Evolutionary conservation across 2,113 vertebrate genomes (phyloP).

Genomic region (Syngnathoides biaculeatus): DNA sequence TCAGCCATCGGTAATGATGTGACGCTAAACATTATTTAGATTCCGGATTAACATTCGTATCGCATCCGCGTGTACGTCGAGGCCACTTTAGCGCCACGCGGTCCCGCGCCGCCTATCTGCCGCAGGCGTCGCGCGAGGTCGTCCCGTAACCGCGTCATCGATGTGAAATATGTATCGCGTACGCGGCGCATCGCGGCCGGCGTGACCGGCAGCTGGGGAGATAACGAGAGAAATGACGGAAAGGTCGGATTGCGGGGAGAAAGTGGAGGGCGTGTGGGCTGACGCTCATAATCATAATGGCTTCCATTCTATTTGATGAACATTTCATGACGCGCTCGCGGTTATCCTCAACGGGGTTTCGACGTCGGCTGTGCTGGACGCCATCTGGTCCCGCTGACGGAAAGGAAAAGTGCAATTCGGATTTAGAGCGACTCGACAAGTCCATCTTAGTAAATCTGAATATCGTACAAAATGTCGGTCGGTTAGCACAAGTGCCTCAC

Average conservation of each 20-base stretch:
- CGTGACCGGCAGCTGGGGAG: conserved; percentile 14
- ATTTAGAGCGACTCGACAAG: not conserved
- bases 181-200: not conserved
- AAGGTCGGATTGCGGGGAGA: conserved; percentile 10
- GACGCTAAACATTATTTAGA: conserved; percentile 54
- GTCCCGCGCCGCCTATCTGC: conserved; percentile 18
- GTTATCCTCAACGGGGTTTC: conserved; percentile 2
- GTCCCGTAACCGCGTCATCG: conserved; percentile 28
- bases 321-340: conserved; percentile 17
- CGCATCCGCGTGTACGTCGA: conserved; percentile 41
- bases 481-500: too few relatives aligned
- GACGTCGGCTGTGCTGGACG: conserved; percentile 19
- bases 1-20: conserved; percentile 45
- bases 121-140: conserved; percentile 17
- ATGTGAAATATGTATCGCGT: conserved; percentile 28
- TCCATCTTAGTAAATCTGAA: too few relatives aligned
- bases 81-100: conserved; percentile 40
- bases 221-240: conserved; percentile 13
- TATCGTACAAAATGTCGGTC: too few relatives aligned
- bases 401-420: conserved; percentile 1
- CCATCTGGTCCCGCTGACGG: conserved; percentile 36
- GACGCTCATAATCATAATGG: conserved; percentile 13
- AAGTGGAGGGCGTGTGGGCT: conserved; percentile 17
- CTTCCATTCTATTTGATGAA: conserved; percentile 18
- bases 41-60: conserved; percentile 54